These are phyloP conservation scores for Amorpha juglandis DNA, from an alignment of 2,888 invertebrate genomes.

Conservation along the genomic window DNA sequence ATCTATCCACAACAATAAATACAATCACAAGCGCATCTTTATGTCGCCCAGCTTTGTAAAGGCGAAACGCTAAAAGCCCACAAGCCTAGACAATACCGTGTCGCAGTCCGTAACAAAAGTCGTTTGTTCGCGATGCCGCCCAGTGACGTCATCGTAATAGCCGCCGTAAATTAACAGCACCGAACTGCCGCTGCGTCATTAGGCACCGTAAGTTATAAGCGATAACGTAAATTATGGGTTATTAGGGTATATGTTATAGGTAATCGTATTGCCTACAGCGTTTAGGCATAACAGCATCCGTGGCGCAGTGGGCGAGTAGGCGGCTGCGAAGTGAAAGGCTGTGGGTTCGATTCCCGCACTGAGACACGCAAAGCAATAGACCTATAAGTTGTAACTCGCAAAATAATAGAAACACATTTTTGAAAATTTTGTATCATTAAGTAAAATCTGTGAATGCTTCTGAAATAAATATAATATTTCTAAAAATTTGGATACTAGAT, in stretches of 20 bases:
- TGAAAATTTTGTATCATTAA: too few species aligned
- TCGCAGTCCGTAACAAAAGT: slow-evolving; percentile 54
- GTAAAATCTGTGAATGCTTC: too few species aligned
- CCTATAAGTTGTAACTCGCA: too few species aligned
- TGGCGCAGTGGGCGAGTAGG: too few species aligned
- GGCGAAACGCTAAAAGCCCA: slow-evolving; percentile 27
- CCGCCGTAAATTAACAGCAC: slow-evolving; percentile 54
- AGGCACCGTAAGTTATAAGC: slow-evolving; percentile 20
- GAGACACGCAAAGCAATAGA: too few species aligned
- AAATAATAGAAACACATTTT: too few species aligned
- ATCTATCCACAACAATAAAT: not conserved
- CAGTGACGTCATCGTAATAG: slow-evolving; percentile 54
- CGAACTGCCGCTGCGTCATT: slow-evolving; percentile 44
- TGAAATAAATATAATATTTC: too few species aligned
- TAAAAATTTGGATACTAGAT: too few species aligned
- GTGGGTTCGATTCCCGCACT: too few species aligned
- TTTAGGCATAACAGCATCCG: not conserved
- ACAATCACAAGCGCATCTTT: not conserved
- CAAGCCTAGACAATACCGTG: slow-evolving; percentile 45
- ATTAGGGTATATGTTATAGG: slow-evolving; percentile 2
- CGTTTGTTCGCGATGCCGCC: slow-evolving; percentile 41
- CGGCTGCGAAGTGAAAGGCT: too few species aligned
- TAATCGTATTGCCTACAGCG: not conserved
- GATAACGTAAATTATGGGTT: slow-evolving; percentile 20
- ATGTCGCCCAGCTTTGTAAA: not conserved